Evolutionary conservation across 1,140 invertebrate species (phyloP).

Genomic region (Leptonema lineaticorne): DNA sequence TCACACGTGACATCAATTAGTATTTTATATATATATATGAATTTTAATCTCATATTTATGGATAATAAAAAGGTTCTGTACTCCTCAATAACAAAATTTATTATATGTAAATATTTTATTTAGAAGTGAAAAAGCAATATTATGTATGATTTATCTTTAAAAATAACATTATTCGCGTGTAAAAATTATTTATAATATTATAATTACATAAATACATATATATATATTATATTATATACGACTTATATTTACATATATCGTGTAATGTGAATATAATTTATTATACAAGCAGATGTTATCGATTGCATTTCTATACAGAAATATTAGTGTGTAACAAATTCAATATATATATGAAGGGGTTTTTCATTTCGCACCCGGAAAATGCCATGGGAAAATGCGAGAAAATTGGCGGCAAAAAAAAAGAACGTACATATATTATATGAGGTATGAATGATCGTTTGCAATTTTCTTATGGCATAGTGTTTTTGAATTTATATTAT

Average conservation of each 20-base stretch:
- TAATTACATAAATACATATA: background rate
- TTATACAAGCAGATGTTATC: conserved; percentile 9
- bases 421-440: background rate
- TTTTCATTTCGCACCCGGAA: background rate
- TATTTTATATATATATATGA: no score
- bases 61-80: no score
- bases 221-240: background rate
- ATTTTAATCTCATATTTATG: no score
- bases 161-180: no score
- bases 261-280: background rate
- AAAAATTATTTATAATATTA: background rate
- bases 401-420: background rate
- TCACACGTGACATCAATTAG: no score
- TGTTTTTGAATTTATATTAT: background rate
- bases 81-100: no score
- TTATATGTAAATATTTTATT: no score
- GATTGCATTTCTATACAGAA: background rate
- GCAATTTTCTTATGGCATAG: background rate
- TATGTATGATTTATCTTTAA: no score
- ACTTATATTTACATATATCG: background rate
- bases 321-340: conserved; percentile 4
- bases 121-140: no score
- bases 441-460: background rate
- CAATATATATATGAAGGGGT: conserved; percentile 5
- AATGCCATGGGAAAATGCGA: background rate